Evolutionary conservation across 1,140 invertebrate genomes (phyloP).

Genomic region (Hyposmocoma kahamanoa): DNA sequence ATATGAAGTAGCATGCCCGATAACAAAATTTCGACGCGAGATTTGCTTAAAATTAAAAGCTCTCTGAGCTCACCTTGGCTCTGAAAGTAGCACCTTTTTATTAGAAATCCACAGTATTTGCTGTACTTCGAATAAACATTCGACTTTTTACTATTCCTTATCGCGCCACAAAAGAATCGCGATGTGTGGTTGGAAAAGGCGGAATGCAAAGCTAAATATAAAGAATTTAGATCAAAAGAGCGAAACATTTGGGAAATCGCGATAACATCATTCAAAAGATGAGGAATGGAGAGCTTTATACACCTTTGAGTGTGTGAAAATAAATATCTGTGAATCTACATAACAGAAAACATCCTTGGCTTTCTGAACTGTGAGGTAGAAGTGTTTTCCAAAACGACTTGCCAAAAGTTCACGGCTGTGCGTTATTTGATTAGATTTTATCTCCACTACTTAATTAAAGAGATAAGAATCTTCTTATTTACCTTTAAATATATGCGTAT

Average conservation of each 20-base stretch:
- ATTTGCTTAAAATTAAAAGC: constrained; percentile 1
- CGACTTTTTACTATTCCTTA: constrained; percentile 41
- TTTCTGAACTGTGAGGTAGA: not conserved
- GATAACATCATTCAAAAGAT: constrained; percentile 64
- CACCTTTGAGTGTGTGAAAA: constrained; percentile 46
- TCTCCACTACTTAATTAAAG: no score
- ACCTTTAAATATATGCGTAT: no score
- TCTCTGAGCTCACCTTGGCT: not conserved
- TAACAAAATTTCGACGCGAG: no score
- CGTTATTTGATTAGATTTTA: no score
- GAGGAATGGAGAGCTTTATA: constrained; percentile 52
- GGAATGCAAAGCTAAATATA: constrained; percentile 45
- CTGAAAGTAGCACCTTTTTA: constrained; percentile 3
- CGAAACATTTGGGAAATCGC: constrained; percentile 59
- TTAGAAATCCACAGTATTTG: constrained; percentile 16
- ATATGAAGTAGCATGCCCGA: no score
- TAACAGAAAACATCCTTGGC: constrained; percentile 9
- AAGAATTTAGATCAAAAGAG: constrained; percentile 61
- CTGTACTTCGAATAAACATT: constrained; percentile 33
- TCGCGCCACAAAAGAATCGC: constrained; percentile 52
- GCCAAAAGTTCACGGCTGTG: no score
- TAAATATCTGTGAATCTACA: constrained; percentile 33
- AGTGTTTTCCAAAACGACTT: not conserved
- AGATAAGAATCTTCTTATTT: no score
- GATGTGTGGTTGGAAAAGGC: constrained; percentile 49